phyloP scores from a whole-genome alignment of 2,113 vertebrate genomes.

The Pollimyrus isidori region DNA sequence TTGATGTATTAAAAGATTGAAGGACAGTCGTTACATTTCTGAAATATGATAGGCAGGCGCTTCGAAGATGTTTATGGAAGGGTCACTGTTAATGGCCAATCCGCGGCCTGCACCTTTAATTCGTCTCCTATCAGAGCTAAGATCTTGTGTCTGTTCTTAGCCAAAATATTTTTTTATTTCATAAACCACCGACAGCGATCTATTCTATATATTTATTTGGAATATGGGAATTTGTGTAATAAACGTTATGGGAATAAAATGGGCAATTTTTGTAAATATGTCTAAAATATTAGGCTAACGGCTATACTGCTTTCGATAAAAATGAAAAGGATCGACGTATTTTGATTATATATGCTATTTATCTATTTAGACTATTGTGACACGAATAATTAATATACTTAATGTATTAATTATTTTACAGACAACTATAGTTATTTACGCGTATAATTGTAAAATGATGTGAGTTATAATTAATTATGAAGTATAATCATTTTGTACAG shows the following conservation, averaged over 20 bases:
- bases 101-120: neutral
- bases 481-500: neutral
- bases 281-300: neutral
- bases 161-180: neutral
- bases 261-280: neutral
- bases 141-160: neutral
- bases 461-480: neutral
- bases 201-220: neutral
- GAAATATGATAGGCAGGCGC: slow-evolving; percentile 1
- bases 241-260: neutral
- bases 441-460: neutral
- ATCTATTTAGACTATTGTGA: neutral
- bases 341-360: neutral
- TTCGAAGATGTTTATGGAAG: neutral
- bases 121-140: neutral
- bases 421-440: neutral
- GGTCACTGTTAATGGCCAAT: neutral
- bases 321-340: neutral
- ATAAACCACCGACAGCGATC: neutral
- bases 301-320: neutral
- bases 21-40: neutral
- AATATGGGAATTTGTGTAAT: neutral
- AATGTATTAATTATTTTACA: neutral
- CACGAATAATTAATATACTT: neutral
- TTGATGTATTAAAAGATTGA: neutral